Conservation (phyloP, 2,888 invertebrate species). For the Conus canariensis region DNA sequence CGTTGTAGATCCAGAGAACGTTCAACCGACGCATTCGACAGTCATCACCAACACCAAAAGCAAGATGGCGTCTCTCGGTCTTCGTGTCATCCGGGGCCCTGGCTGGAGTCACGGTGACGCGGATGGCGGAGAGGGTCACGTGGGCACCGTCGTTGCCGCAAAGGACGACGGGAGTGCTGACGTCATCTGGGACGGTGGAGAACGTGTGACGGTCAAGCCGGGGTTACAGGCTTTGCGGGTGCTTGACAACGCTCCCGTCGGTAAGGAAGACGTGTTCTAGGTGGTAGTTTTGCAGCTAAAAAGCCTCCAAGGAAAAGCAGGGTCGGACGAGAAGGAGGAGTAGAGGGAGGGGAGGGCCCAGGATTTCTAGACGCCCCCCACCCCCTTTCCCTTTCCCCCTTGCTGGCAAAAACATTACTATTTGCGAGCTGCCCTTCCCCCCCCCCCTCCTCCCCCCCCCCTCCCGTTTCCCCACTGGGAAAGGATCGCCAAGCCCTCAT, state of each 20-base stretch:
- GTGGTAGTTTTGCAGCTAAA: not conserved
- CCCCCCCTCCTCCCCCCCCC: too few species aligned
- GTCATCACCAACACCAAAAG: not conserved
- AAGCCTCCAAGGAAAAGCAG: not conserved
- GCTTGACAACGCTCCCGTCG: conserved; percentile 89
- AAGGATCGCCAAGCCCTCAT: too few species aligned
- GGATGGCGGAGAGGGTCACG: conserved; percentile 39
- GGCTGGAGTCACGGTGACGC: conserved; percentile 36
- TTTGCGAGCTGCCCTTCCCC: too few species aligned
- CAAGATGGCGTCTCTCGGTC: conserved; percentile 5
- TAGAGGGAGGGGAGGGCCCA: not conserved
- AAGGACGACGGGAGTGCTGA: conserved; percentile 50
- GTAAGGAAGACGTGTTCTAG: conserved; percentile 80
- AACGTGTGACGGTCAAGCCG: conserved; percentile 77
- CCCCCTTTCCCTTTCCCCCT: too few species aligned
- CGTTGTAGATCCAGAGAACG: too few species aligned
- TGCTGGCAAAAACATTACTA: too few species aligned
- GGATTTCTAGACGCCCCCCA: too few species aligned
- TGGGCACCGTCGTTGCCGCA: conserved; percentile 29
- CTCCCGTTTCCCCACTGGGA: too few species aligned
- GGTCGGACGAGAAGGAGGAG: not conserved
- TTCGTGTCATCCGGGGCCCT: conserved; percentile 43
- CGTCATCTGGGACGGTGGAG: conserved; percentile 63
- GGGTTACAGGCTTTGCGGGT: conserved; percentile 83
- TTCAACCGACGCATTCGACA: too few species aligned